These are phyloP conservation scores for Alosa alosa DNA, from an alignment of 2,113 vertebrate genomes.

Conservation along the genomic window DNA sequence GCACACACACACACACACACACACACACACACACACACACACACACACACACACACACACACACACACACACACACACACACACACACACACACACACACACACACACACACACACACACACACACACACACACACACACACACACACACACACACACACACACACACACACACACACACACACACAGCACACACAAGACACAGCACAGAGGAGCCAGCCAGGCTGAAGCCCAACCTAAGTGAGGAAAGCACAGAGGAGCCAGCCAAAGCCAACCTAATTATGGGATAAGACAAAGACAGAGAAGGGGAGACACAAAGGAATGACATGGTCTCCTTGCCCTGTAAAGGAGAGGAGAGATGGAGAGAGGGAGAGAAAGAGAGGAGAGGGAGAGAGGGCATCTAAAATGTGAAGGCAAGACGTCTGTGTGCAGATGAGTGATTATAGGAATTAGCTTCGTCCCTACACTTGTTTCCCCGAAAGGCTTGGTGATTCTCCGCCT, in stretches of 20 bases:
- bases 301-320: background rate
- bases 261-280: background rate
- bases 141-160: no score
- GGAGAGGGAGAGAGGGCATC: background rate
- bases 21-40: constrained; percentile 8
- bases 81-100: background rate
- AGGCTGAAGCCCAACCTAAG: no score
- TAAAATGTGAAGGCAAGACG: no score
- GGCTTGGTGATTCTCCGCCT: background rate
- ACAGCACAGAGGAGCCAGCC: no score
- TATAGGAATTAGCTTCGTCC: background rate
- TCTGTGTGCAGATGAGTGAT: background rate
- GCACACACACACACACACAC: constrained; percentile 16
- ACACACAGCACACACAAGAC: no score
- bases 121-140: no score
- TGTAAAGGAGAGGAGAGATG: background rate
- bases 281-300: background rate
- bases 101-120: no score
- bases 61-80: background rate
- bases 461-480: background rate
- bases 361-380: background rate
- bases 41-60: background rate
- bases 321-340: no score
- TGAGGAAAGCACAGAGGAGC: background rate
- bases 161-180: no score